Conservation (phyloP, 2,888 invertebrate species). For the Timema podura region DNA sequence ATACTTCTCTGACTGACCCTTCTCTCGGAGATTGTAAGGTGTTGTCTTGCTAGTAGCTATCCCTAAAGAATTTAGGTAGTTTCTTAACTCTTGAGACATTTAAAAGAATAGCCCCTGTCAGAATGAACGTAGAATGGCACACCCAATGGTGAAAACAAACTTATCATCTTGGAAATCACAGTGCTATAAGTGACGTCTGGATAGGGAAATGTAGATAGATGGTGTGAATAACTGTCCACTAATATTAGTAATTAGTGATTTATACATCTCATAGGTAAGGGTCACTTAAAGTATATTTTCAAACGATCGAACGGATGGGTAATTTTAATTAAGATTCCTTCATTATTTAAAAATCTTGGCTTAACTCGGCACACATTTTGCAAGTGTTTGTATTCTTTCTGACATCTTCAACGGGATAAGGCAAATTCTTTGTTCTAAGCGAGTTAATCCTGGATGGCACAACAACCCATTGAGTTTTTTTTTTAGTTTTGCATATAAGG, state of each 20-base stretch:
- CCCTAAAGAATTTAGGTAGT: not conserved
- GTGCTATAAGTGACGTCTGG: not conserved
- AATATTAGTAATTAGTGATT: not conserved
- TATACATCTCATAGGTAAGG: not conserved
- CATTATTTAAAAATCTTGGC: not conserved
- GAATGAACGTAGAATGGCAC: not conserved
- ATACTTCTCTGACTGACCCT: slow-evolving; percentile 13
- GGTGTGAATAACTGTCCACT: not conserved
- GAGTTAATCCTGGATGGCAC: not conserved
- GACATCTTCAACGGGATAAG: not conserved
- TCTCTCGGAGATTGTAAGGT: not conserved
- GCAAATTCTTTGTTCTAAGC: not conserved
- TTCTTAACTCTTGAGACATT: not conserved
- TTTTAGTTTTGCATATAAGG: too few relatives aligned
- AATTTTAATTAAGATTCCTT: not conserved
- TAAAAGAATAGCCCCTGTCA: not conserved
- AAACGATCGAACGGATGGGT: not conserved
- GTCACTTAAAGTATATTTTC: not conserved
- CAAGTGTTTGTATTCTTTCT: not conserved
- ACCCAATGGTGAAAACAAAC: not conserved
- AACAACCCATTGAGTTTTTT: too few relatives aligned
- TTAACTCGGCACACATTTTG: not conserved
- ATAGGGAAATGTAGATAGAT: not conserved
- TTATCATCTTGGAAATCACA: not conserved
- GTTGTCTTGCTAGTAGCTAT: not conserved